Evolutionary conservation across 2,113 vertebrate genomes (phyloP), one percentile per base, ranked within the genome.

Genomic region (Alces alces): DNA sequence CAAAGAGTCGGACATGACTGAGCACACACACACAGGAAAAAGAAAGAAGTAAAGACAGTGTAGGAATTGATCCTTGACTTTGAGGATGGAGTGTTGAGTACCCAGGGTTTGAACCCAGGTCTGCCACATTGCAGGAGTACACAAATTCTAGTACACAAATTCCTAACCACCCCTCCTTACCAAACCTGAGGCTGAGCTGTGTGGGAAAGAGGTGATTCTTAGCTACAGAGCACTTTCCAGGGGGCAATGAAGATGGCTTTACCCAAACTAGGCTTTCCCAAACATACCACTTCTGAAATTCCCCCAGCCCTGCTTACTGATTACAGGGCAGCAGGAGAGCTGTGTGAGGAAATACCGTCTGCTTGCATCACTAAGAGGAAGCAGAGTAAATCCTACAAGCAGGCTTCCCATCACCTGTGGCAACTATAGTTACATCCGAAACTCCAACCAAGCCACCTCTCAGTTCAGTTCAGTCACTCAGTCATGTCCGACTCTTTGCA

Each of bases 401-500:
- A 27, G 60, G 6, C 23, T 61, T 64, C 47, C 27, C 28, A 13
- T 39, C 15, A 15, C 28, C 83, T 15, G 19, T 0, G 23, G 57
- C 55, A 60, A 57, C 30, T 30, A 4, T 19, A 9, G 23, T 27
- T 52, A 16, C 4, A 2, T 30, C 33, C 0, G 6, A 93, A 76
- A 76, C 52, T 55, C 43, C n/a, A 30, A 27, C 17, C 28, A 39
- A 9, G 14, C 4, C 54, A 7, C 36, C 25, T 52, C 19, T 73
- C 66, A 39, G 19, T 39, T 73, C 21, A 73, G 19, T 39, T 73
- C n/a, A 39, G 66, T 70, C 66, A 23, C 12, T 73, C 21, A 23
- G 66, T 39, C 0, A 0, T 73, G 5, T 13, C 36, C 6, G 66
- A 12, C 19, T 73, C 36, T 70, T 70, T 73, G 66, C 0, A 0